These are phyloP conservation scores for Athetis lepigone DNA, from an alignment of 2,888 invertebrate genomes.

Conservation along the genomic window DNA sequence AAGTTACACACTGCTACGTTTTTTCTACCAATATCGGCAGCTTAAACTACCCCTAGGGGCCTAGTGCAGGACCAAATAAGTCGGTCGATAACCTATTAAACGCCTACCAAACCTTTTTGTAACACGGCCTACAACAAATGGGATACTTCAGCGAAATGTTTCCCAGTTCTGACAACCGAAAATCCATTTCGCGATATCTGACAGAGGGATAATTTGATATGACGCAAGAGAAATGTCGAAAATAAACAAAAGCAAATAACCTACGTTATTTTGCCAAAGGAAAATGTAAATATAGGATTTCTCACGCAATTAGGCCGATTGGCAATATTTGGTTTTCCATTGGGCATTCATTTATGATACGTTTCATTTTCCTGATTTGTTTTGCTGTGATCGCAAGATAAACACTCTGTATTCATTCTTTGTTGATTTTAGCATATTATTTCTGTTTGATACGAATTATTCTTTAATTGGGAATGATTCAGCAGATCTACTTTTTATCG, in stretches of 20 bases:
- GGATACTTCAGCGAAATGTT: constrained; percentile 60
- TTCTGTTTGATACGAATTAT: constrained; percentile 1
- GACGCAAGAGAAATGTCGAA: constrained; percentile 65
- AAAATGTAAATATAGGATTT: constrained; percentile 51
- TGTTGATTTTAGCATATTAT: constrained; percentile 26
- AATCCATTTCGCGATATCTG: constrained; percentile 76
- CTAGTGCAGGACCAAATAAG: constrained; percentile 51
- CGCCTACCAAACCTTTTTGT: constrained; percentile 60
- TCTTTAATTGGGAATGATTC: constrained; percentile 32
- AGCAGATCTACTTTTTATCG: constrained; percentile 25
- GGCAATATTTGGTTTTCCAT: constrained; percentile 36
- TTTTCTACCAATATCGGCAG: constrained; percentile 33
- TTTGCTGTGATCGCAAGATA: constrained; percentile 39
- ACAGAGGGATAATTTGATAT: constrained; percentile 77
- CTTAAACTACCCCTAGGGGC: constrained; percentile 37
- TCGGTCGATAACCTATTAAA: constrained; percentile 65
- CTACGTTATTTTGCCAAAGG: constrained; percentile 25
- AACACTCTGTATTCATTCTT: constrained; percentile 2
- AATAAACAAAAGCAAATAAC: constrained; percentile 60
- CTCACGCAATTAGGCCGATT: constrained; percentile 54
- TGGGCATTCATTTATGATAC: constrained; percentile 32
- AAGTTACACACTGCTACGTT: constrained; percentile 16
- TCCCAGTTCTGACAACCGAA: constrained; percentile 69
- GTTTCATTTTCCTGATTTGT: constrained; percentile 34
- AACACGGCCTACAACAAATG: constrained; percentile 56